Conservation (phyloP, 2,888 invertebrate species). For the Acholoe squamosa region DNA sequence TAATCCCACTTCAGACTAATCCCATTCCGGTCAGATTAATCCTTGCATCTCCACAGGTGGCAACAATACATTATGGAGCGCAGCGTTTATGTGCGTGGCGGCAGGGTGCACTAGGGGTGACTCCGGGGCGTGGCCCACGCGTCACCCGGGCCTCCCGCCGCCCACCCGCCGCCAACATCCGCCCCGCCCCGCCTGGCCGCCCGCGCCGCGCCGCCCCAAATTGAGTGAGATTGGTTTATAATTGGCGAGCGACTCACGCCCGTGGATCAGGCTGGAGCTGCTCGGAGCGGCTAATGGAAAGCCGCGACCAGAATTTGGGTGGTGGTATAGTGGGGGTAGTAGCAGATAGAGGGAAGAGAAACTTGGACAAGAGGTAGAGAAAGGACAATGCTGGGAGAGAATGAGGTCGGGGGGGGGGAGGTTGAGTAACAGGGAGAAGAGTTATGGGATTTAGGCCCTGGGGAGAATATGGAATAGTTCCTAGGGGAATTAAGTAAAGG, state of each 20-base stretch:
- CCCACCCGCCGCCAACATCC: conserved; percentile 4
- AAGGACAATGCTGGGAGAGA: not conserved
- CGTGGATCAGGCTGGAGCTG: conserved; percentile 44
- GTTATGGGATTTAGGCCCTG: too few species aligned
- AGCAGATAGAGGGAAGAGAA: not conserved
- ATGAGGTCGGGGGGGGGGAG: not conserved
- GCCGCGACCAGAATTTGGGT: not conserved
- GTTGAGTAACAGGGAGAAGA: too few species aligned
- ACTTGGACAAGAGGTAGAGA: not conserved
- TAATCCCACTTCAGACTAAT: conserved; percentile 54
- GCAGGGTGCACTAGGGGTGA: conserved; percentile 8
- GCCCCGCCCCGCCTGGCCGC: conserved; percentile 54
- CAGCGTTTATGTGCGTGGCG: conserved; percentile 21
- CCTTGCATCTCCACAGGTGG: conserved; percentile 57
- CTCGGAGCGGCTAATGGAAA: conserved; percentile 44
- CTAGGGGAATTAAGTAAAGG: not conserved
- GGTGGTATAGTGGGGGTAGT: not conserved
- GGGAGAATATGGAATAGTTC: too few species aligned
- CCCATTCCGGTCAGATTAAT: conserved; percentile 55
- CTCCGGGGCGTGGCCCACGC: conserved; percentile 46
- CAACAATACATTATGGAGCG: conserved; percentile 60
- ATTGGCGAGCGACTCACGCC: conserved; percentile 45
- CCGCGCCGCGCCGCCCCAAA: conserved; percentile 27
- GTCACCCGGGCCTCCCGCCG: conserved; percentile 40
- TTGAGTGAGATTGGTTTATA: conserved; percentile 61